These are phyloP conservation scores for Vireo altiloquus DNA, from an alignment of 2,113 vertebrate genomes.

Conservation along the genomic window DNA sequence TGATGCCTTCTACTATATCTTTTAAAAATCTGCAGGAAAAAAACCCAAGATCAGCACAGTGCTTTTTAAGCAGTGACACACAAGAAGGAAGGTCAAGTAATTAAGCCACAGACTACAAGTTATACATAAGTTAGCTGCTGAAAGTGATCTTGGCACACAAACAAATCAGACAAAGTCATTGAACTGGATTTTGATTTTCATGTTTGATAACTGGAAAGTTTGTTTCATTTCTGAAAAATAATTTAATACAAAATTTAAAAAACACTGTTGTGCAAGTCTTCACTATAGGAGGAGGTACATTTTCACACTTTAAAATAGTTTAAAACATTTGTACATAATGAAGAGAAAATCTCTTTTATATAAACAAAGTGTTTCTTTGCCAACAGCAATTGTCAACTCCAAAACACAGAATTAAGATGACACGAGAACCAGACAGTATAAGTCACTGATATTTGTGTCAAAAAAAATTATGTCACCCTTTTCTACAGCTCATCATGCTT, in stretches of 20 bases:
- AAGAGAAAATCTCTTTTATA: conserved; percentile 27
- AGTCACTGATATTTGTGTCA: not conserved
- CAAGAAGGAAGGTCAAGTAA: not conserved
- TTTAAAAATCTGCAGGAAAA: not conserved
- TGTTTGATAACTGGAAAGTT: not conserved
- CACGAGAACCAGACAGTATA: conserved; percentile 35
- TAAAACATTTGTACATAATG: conserved; percentile 5
- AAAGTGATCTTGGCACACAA: not conserved
- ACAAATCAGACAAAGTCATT: not conserved
- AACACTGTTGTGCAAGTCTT: conserved; percentile 26
- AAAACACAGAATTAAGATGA: not conserved
- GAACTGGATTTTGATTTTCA: not conserved
- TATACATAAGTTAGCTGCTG: not conserved
- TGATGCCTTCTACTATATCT: not conserved
- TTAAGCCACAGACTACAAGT: not conserved
- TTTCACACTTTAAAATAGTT: conserved; percentile 36
- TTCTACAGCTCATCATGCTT: conserved; percentile 90
- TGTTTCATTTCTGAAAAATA: conserved; percentile 36
- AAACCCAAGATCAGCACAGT: not conserved
- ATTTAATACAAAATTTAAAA: conserved; percentile 24
- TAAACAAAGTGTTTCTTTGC: conserved; percentile 17
- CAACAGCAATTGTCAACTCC: conserved; percentile 10
- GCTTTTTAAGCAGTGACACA: not conserved
- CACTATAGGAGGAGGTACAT: not conserved
- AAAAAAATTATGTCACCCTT: not conserved